A percentile compares a stretch with the other conserved stretches of the same genome.
Evolutionary conservation across 1,140 invertebrate genomes (phyloP).

Genomic region (Luehdorfia chinensis): DNA sequence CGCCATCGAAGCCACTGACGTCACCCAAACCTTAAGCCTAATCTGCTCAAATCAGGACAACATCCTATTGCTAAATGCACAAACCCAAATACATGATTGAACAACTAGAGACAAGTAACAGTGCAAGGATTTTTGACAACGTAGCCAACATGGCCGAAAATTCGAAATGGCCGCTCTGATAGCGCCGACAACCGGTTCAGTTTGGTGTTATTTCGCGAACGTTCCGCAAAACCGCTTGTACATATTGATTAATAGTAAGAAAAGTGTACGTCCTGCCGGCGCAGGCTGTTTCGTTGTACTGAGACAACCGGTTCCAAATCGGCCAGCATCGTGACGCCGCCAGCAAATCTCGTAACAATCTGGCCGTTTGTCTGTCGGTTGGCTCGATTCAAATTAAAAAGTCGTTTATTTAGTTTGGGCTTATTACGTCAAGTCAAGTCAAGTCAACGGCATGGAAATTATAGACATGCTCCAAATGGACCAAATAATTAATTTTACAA

Average conservation of each 20-base stretch:
- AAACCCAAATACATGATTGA: not conserved
- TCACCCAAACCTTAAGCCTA: slow-evolving; percentile 27
- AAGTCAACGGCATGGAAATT: slow-evolving; percentile 1
- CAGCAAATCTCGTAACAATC: slow-evolving; percentile 25
- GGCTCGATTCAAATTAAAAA: slow-evolving; percentile 41
- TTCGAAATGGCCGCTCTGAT: slow-evolving; percentile 47
- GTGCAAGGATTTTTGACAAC: too few relatives aligned
- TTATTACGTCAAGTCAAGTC: slow-evolving; percentile 34
- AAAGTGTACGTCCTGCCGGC: slow-evolving; percentile 47
- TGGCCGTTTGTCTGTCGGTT: slow-evolving; percentile 28
- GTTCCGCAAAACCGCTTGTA: slow-evolving; percentile 33
- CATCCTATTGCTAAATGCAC: not conserved
- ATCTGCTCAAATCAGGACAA: slow-evolving; percentile 20
- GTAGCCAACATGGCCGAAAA: slow-evolving; percentile 66
- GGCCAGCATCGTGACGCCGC: not conserved
- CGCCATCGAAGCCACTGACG: slow-evolving; percentile 31
- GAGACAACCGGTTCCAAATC: slow-evolving; percentile 55
- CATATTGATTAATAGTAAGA: slow-evolving; percentile 30
- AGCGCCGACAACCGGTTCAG: slow-evolving; percentile 46
- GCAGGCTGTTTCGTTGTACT: slow-evolving; percentile 51
- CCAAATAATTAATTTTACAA: not conserved
- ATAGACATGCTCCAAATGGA: not conserved
- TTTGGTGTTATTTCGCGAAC: slow-evolving; percentile 48
- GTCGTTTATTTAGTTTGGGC: slow-evolving; percentile 31
- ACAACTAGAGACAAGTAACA: not conserved